Conservation (phyloP, 2,113 vertebrate species). For the Mirza zaza region DNA sequence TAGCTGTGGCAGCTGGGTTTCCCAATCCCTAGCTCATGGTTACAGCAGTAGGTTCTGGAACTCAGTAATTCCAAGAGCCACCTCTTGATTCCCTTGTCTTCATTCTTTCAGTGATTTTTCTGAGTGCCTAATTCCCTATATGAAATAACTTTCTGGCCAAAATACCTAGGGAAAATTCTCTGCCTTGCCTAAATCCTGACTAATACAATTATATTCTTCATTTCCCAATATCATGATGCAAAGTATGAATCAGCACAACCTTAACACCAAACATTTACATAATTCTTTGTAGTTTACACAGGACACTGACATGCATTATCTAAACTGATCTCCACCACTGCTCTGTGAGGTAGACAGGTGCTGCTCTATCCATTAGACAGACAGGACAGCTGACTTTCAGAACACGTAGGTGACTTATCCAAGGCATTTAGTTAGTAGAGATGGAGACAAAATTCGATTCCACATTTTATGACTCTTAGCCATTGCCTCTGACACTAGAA, state of each 20-base stretch:
- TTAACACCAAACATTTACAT: not conserved
- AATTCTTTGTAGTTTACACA: not conserved
- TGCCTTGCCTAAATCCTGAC: not conserved
- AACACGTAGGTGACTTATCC: not conserved
- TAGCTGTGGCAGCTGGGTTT: not conserved
- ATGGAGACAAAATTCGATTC: not conserved
- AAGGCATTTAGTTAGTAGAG: not conserved
- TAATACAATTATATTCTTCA: not conserved
- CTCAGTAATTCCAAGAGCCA: not conserved
- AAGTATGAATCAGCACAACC: not conserved
- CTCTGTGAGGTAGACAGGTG: not conserved
- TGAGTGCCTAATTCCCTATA: not conserved
- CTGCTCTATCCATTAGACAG: not conserved
- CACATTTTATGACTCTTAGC: not conserved
- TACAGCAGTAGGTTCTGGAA: not conserved
- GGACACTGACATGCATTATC: not conserved
- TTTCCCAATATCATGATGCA: not conserved
- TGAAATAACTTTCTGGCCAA: conserved; percentile 5
- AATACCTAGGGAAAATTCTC: not conserved
- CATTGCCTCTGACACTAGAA: not conserved
- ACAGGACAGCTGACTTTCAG: not conserved
- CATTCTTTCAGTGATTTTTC: not conserved
- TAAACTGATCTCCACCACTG: not conserved
- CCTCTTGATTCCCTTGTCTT: not conserved
- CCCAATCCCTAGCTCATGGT: not conserved